Evolutionary conservation across 2,888 invertebrate species (phyloP).

Genomic region (Eurois occulta): DNA sequence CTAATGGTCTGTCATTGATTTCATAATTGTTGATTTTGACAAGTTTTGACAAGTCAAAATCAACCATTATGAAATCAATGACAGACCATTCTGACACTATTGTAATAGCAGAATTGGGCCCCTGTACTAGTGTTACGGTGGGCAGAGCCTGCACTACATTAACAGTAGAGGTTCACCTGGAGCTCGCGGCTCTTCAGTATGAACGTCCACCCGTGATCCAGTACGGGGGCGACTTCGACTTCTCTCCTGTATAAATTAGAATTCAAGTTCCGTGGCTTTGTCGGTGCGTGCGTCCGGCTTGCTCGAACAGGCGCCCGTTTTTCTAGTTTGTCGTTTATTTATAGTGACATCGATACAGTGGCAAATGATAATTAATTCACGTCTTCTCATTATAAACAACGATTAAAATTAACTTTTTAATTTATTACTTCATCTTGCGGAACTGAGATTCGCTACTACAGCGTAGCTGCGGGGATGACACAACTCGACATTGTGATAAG

Average conservation of each 20-base stretch:
- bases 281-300: not conserved
- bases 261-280: not conserved
- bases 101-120: too few species aligned
- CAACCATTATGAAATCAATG: too few species aligned
- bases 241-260: not conserved
- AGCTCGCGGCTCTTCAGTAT: not conserved
- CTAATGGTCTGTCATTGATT: too few species aligned
- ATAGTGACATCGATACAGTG: constrained; percentile 34
- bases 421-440: constrained; percentile 19
- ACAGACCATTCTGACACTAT: too few species aligned
- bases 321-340: constrained; percentile 43
- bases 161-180: not conserved
- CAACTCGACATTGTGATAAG: not conserved
- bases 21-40: too few species aligned
- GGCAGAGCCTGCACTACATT: not conserved
- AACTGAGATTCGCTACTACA: constrained; percentile 2
- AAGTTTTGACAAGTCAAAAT: too few species aligned
- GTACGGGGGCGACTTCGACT: not conserved
- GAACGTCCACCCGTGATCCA: not conserved
- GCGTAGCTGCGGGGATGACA: not conserved
- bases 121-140: too few species aligned
- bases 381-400: constrained; percentile 20
- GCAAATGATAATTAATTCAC: constrained; percentile 41
- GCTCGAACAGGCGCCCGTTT: constrained; percentile 44
- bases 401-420: constrained; percentile 40